phyloP scores from a whole-genome alignment of 1,140 invertebrate species.

The Asbolus verrucosus region DNA sequence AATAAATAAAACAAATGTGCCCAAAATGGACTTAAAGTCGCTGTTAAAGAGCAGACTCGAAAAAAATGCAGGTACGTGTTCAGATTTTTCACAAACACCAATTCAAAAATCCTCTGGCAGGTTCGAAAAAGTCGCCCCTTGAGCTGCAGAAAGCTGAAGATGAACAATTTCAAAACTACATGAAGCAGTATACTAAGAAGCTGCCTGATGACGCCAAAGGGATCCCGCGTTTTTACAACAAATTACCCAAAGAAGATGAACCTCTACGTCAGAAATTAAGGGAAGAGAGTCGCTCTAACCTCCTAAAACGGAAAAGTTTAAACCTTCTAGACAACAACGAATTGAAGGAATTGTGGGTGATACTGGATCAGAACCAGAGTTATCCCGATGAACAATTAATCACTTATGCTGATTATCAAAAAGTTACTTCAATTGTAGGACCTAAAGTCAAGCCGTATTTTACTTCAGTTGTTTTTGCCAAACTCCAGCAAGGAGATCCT shows the following conservation, averaged over 20 bases:
- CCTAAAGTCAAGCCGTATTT: slow-evolving; percentile 79
- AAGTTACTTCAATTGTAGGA: slow-evolving; percentile 76
- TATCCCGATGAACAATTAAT: slow-evolving; percentile 85
- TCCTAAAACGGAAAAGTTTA: slow-evolving; percentile 85
- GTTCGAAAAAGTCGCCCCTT: slow-evolving; percentile 50
- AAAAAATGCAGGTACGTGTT: too few species aligned
- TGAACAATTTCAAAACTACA: slow-evolving; percentile 69
- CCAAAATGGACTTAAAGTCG: too few species aligned
- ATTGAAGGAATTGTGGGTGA: slow-evolving; percentile 85
- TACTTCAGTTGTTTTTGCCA: slow-evolving; percentile 86
- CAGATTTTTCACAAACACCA: too few species aligned
- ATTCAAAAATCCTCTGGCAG: slow-evolving; percentile 50
- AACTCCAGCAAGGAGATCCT: slow-evolving; percentile 85
- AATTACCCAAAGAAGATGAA: slow-evolving; percentile 82
- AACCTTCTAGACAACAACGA: slow-evolving; percentile 89
- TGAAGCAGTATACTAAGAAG: slow-evolving; percentile 71
- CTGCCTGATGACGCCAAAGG: slow-evolving; percentile 64
- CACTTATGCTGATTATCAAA: slow-evolving; percentile 86
- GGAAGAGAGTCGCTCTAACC: slow-evolving; percentile 87
- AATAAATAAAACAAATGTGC: too few species aligned
- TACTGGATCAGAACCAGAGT: slow-evolving; percentile 85
- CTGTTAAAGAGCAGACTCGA: too few species aligned
- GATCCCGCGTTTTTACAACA: slow-evolving; percentile 85
- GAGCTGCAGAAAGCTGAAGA: slow-evolving; percentile 66
- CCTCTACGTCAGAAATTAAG: slow-evolving; percentile 82